phyloP scores from a whole-genome alignment of 2,113 vertebrate species.

The Phyllostomus discolor region DNA sequence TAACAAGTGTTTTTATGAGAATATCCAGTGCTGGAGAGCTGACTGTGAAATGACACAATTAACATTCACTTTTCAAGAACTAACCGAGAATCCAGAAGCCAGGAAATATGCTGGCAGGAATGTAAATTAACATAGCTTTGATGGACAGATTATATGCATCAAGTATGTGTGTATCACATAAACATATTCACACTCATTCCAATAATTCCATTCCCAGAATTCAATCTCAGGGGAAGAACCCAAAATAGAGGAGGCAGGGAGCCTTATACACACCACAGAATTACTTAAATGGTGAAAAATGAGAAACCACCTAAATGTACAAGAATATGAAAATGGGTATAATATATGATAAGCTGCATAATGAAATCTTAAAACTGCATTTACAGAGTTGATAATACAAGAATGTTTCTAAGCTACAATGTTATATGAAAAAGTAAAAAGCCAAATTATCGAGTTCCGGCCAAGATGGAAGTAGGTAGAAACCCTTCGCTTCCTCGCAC shows the following conservation, averaged over 20 bases:
- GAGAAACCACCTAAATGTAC: background rate
- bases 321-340: background rate
- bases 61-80: background rate
- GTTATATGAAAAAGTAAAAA: background rate
- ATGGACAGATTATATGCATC: accelerated
- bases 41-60: background rate
- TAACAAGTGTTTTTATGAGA: background rate
- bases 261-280: background rate
- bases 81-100: background rate
- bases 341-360: background rate
- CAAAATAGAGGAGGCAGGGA: background rate
- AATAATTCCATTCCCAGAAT: background rate
- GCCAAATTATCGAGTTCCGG: background rate
- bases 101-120: background rate
- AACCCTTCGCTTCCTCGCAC: too few species aligned
- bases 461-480: too few species aligned
- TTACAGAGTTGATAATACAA: background rate
- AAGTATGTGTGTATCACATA: accelerated
- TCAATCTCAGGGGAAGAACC: background rate
- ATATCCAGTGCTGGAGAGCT: background rate
- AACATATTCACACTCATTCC: background rate
- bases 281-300: background rate
- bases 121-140: background rate
- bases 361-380: background rate
- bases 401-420: background rate